Evolutionary conservation across 2,797 vertebrate genomes (phyloP).

Genomic region (Melanogrammus aeglefinus): DNA sequence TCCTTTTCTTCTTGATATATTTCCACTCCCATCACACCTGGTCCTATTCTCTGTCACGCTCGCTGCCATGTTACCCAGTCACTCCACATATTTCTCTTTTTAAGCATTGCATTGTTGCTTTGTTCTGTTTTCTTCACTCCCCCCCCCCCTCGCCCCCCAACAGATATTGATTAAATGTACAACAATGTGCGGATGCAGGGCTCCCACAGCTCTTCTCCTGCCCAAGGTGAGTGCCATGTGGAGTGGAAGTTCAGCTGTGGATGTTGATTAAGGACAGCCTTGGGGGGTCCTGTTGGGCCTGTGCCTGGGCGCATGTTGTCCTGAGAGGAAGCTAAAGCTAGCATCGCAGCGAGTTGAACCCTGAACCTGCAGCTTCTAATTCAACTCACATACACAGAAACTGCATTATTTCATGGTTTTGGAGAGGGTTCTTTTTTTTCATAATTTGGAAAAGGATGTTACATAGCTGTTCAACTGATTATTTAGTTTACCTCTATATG

Average conservation of each 20-base stretch:
- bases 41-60: background rate
- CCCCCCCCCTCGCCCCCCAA: background rate
- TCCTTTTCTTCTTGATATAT: background rate
- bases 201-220: background rate
- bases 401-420: too few relatives aligned
- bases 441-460: too few relatives aligned
- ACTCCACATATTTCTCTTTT: background rate
- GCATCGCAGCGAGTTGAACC: background rate
- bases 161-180: background rate
- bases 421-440: too few relatives aligned
- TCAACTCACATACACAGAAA: too few relatives aligned
- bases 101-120: background rate
- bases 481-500: too few relatives aligned
- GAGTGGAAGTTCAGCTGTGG: too few relatives aligned
- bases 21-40: too few relatives aligned
- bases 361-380: background rate
- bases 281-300: too few relatives aligned
- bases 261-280: background rate
- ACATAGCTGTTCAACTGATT: too few relatives aligned
- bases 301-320: background rate
- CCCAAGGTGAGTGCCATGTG: background rate
- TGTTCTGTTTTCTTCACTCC: background rate
- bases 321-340: background rate
- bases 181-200: background rate
- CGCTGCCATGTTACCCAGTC: background rate